Conservation (phyloP, 2,797 vertebrate species). For the Cygnus olor region DNA sequence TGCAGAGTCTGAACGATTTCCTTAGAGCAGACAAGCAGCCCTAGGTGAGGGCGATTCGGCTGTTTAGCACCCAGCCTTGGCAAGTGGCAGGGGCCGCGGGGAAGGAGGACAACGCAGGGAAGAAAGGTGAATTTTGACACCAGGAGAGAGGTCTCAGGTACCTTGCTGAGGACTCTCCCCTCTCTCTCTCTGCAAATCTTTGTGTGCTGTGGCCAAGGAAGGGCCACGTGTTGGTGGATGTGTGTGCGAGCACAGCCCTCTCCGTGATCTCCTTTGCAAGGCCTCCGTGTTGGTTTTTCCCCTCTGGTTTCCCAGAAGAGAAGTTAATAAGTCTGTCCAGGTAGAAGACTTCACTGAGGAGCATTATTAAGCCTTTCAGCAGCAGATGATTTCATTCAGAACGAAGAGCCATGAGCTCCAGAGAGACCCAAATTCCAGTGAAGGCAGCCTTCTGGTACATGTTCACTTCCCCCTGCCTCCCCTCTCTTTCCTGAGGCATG, state of each 20-base stretch:
- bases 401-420: background rate
- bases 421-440: background rate
- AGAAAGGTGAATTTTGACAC: background rate
- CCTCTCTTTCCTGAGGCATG: background rate
- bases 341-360: background rate
- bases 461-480: rapidly evolving
- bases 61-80: background rate
- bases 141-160: rapidly evolving
- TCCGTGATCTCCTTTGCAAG: background rate
- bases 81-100: rapidly evolving
- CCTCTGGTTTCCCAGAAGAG: background rate
- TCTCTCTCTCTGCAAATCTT: background rate
- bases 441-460: background rate
- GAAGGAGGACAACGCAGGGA: background rate
- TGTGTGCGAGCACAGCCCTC: background rate
- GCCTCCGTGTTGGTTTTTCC: rapidly evolving
- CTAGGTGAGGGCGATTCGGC: background rate
- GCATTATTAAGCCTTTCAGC: background rate
- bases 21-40: background rate
- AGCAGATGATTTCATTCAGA: background rate
- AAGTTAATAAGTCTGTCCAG: background rate
- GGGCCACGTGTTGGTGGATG: rapidly evolving
- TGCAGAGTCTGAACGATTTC: background rate
- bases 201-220: rapidly evolving
- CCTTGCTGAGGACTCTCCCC: background rate